A percentile compares a stretch with the other conserved stretches of the same genome.
Conservation (phyloP, 2,888 invertebrate species). For the Polymixis flavicincta region DNA sequence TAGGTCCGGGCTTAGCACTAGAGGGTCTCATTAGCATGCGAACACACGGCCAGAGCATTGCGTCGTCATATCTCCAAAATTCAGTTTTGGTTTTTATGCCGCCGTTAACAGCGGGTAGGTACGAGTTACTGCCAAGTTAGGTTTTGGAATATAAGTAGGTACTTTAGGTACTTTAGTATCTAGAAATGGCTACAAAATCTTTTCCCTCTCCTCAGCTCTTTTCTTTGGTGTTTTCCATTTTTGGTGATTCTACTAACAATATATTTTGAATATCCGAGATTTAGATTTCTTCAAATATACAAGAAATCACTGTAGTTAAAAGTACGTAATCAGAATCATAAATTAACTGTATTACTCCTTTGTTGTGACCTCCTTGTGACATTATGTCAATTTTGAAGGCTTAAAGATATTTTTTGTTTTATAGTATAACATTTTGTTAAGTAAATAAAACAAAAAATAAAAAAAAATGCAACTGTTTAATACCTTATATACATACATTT, state of each 20-base stretch:
- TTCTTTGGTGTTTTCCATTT: background rate
- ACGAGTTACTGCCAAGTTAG: background rate
- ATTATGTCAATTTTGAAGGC: too few species aligned
- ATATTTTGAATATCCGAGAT: background rate
- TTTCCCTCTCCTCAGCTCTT: background rate
- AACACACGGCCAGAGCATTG: conserved; percentile 3
- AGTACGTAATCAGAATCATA: background rate
- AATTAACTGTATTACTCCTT: too few species aligned
- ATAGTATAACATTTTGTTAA: too few species aligned
- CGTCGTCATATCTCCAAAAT: conserved; percentile 2
- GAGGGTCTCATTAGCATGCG: conserved; percentile 38
- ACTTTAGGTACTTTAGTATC: background rate
- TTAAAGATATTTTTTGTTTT: too few species aligned
- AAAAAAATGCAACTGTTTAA: too few species aligned
- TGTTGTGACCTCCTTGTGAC: too few species aligned
- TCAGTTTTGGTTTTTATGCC: conserved; percentile 11
- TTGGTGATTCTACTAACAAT: background rate
- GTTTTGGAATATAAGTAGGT: background rate
- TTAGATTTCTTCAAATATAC: background rate
- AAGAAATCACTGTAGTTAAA: background rate
- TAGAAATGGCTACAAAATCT: background rate
- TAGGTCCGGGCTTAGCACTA: background rate
- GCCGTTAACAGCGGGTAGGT: background rate
- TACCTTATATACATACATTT: too few species aligned
- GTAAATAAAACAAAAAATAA: too few species aligned